These are phyloP conservation scores for Zaprionus gabonicus DNA, from an alignment of 1,140 invertebrate genomes.

Conservation along the genomic window DNA sequence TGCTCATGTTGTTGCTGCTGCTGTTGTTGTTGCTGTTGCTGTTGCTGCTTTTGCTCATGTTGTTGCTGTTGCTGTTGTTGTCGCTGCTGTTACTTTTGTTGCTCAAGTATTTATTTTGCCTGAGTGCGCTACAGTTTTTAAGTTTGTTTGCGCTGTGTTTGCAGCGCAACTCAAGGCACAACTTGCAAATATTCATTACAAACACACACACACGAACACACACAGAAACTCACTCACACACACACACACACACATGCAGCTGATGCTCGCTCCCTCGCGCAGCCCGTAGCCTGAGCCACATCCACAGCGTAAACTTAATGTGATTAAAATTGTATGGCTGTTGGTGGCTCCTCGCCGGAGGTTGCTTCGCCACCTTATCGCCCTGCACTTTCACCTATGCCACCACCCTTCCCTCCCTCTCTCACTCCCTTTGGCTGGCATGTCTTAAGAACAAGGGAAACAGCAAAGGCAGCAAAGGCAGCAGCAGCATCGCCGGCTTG, in stretches of 20 bases:
- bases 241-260: conserved; percentile 23
- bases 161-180: conserved; percentile 68
- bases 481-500: conserved; percentile 15
- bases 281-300: conserved; percentile 4
- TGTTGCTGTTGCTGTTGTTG: conserved; percentile 41
- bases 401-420: not conserved
- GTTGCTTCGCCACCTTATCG: conserved; percentile 27
- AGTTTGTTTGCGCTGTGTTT: conserved; percentile 78
- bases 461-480: not conserved
- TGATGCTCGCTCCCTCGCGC: conserved; percentile 20
- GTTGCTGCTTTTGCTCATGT: not conserved
- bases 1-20: conserved; percentile 40
- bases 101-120: conserved; percentile 78
- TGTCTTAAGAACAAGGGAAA: conserved; percentile 40
- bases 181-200: conserved; percentile 82
- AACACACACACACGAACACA: conserved; percentile 45
- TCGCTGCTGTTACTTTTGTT: conserved; percentile 42
- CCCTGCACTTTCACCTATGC: conserved; percentile 45
- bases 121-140: conserved; percentile 81
- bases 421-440: conserved; percentile 9
- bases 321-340: conserved; percentile 82
- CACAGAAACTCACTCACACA: conserved; percentile 29
- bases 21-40: not conserved
- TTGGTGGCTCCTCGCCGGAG: conserved; percentile 39
- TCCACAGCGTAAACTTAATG: conserved; percentile 71